These are phyloP conservation scores for Oostethus manadensis DNA, from an alignment of 2,113 vertebrate genomes.

Conservation along the genomic window DNA sequence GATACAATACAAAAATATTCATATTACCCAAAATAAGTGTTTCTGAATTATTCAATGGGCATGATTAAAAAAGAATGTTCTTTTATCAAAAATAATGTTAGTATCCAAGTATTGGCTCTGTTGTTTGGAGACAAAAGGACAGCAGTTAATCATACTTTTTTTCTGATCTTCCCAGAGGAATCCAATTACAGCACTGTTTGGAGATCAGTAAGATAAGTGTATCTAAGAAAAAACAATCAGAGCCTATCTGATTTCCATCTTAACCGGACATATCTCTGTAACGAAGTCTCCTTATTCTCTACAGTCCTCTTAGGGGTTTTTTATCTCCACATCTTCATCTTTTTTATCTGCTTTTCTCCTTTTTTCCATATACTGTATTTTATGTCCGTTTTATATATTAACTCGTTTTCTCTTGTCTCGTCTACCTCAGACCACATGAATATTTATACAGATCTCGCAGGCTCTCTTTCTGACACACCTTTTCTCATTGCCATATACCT, in stretches of 20 bases:
- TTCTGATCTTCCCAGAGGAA: constrained; percentile 67
- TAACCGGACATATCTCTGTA: constrained; percentile 57
- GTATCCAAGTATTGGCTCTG: constrained; percentile 18
- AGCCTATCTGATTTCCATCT: constrained; percentile 71
- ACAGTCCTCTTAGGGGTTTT: constrained; percentile 12
- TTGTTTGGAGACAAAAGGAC: constrained; percentile 56
- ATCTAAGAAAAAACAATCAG: constrained; percentile 76
- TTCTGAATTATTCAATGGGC: too few species aligned
- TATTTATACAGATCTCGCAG: background rate
- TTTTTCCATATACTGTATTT: constrained; percentile 1
- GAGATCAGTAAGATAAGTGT: constrained; percentile 73
- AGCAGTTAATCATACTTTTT: constrained; percentile 50
- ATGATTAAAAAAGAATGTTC: too few species aligned
- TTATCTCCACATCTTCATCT: constrained; percentile 25
- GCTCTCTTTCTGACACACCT: background rate
- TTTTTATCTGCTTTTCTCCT: background rate
- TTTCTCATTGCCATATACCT: background rate
- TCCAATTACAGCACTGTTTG: constrained; percentile 72
- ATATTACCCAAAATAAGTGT: too few species aligned
- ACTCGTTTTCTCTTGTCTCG: background rate
- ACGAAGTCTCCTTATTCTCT: constrained; percentile 58
- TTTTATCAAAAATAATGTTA: constrained; percentile 8
- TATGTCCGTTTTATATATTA: background rate
- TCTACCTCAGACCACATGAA: background rate
- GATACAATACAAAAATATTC: too few species aligned